A percentile compares a stretch with the other conserved stretches of the same genome.
Conservation (phyloP, 1,140 invertebrate species). For the Pissodes strobi region DNA sequence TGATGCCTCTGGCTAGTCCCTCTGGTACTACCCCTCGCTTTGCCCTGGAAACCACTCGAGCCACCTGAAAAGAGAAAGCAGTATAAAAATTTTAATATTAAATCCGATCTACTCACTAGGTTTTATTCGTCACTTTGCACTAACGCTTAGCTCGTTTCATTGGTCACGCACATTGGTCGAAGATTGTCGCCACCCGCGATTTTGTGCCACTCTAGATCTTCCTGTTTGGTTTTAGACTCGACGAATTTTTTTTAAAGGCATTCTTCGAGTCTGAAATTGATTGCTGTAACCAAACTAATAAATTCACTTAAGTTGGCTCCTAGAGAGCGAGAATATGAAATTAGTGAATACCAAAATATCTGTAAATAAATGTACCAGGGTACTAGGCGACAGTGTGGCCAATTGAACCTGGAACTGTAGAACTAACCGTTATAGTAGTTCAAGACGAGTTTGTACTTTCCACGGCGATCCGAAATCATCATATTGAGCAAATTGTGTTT, state of each 20-base stretch:
- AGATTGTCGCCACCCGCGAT: no score
- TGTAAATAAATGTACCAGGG: no score
- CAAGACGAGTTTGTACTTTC: no score
- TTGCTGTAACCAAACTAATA: constrained; percentile 14
- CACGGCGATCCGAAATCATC: no score
- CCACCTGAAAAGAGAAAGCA: constrained; percentile 56
- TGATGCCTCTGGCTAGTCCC: constrained; percentile 72
- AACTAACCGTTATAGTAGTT: no score
- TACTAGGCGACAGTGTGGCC: no score
- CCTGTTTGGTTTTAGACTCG: neutral
- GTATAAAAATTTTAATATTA: constrained; percentile 54
- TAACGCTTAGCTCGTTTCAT: constrained; percentile 31
- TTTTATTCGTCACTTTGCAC: constrained; percentile 17
- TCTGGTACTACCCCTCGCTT: constrained; percentile 67
- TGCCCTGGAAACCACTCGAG: constrained; percentile 61
- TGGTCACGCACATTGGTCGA: no score
- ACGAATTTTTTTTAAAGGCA: neutral
- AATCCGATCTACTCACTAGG: constrained; percentile 48
- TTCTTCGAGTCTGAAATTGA: neutral
- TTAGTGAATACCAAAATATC: no score
- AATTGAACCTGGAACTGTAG: no score
- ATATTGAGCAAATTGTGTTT: no score
- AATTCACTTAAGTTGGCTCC: no score
- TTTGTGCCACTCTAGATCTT: constrained; percentile 39
- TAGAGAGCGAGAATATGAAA: no score